These are phyloP conservation scores for Criorhina ranunculi DNA, from an alignment of 2,888 invertebrate genomes.

Conservation along the genomic window DNA sequence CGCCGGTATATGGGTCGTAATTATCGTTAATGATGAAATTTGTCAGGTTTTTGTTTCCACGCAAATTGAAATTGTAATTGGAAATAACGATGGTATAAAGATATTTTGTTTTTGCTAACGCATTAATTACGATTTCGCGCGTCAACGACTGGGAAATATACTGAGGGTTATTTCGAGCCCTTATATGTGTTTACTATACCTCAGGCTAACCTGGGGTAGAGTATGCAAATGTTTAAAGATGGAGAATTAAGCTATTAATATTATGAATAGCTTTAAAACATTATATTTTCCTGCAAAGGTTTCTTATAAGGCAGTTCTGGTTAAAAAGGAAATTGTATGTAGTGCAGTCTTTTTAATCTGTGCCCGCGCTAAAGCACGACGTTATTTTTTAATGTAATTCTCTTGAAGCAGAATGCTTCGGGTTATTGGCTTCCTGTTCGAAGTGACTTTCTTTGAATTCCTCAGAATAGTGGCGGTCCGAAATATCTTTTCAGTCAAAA, in stretches of 20 bases:
- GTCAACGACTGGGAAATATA: background rate
- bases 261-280: constrained; percentile 6
- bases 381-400: no score
- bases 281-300: background rate
- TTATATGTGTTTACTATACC: background rate
- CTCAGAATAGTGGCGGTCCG: no score
- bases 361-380: no score
- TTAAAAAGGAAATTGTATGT: no score
- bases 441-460: no score
- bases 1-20: background rate
- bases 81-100: constrained; percentile 30
- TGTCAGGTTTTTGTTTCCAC: constrained; percentile 22
- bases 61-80: constrained; percentile 48
- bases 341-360: no score
- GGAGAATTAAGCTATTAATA: constrained; percentile 21
- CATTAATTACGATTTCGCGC: constrained; percentile 34
- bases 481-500: no score
- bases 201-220: background rate
- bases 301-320: no score
- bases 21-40: constrained; percentile 42
- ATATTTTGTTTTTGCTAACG: constrained; percentile 3
- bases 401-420: no score
- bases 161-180: background rate
- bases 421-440: no score
- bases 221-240: background rate